Percentiles rank a stretch among this genome's conserved stretches.
Conservation (phyloP, 2,113 vertebrate genomes). For the Osmerus mordax region DNA sequence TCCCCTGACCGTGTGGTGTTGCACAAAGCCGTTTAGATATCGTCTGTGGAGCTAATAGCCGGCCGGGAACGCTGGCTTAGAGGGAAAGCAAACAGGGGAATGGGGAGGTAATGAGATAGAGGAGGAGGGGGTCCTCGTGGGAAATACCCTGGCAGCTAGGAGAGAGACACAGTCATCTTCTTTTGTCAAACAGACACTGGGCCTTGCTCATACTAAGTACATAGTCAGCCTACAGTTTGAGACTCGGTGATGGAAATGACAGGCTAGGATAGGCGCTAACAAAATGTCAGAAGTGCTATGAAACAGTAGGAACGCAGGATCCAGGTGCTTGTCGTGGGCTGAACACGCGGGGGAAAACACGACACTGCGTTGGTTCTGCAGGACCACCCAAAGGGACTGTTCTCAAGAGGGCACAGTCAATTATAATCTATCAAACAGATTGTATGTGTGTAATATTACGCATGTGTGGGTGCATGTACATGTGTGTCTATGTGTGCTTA, state of each 20-base stretch:
- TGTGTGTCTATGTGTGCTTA: not conserved
- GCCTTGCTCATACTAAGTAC: conserved; percentile 8
- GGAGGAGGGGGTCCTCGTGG: conserved; percentile 29
- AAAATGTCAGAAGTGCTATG: not conserved
- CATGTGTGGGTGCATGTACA: not conserved
- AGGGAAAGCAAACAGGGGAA: conserved; percentile 23
- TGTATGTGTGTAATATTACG: not conserved
- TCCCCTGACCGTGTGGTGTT: not conserved
- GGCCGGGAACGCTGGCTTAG: conserved; percentile 20
- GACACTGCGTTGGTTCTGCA: not conserved
- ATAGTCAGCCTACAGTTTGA: not conserved
- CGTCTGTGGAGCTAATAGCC: conserved; percentile 22
- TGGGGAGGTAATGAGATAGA: conserved; percentile 10
- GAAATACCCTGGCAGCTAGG: conserved; percentile 25
- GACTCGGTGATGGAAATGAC: not conserved
- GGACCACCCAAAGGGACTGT: conserved; percentile 32
- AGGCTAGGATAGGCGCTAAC: not conserved
- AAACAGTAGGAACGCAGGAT: too few species aligned
- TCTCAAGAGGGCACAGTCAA: not conserved
- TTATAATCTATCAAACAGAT: not conserved
- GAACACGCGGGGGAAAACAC: not conserved
- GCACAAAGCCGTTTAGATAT: conserved; percentile 3
- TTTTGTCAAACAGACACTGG: conserved; percentile 9
- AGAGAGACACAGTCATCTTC: conserved; percentile 37
- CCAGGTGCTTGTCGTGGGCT: too few species aligned